phyloP scores from a whole-genome alignment of 2,797 vertebrate genomes.

The Chelon auratus region DNA sequence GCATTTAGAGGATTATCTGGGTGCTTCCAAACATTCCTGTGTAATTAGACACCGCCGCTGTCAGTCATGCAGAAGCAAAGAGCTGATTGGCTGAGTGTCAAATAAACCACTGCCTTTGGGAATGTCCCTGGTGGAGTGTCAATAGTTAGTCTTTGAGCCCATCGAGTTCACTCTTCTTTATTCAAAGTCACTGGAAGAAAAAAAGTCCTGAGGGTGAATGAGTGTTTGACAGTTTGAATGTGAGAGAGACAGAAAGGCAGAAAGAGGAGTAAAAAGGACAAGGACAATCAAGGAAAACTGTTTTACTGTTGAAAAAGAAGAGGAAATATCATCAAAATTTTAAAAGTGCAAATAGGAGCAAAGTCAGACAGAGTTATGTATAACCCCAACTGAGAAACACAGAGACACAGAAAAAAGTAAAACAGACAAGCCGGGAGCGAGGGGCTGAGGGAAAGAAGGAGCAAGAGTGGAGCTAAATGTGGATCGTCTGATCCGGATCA shows the following conservation, averaged over 20 bases:
- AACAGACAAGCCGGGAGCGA: slow-evolving; percentile 1
- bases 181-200: slow-evolving; percentile 66
- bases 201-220: slow-evolving; percentile 54
- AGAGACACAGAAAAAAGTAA: slow-evolving; percentile 5
- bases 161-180: slow-evolving; percentile 67
- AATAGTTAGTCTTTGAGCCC: slow-evolving; percentile 63
- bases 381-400: slow-evolving; percentile 2
- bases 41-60: slow-evolving; percentile 83
- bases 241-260: slow-evolving; percentile 19
- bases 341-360: background rate
- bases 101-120: slow-evolving; percentile 67
- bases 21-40: slow-evolving; percentile 82
- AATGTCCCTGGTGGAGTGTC: slow-evolving; percentile 73
- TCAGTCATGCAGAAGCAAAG: slow-evolving; percentile 79
- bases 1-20: slow-evolving; percentile 82
- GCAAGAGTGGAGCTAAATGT: slow-evolving; percentile 57
- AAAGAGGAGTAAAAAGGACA: slow-evolving; percentile 29
- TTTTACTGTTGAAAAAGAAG: slow-evolving; percentile 17
- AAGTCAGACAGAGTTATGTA: slow-evolving; percentile 11
- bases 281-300: slow-evolving; percentile 38
- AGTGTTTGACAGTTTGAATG: slow-evolving; percentile 49
- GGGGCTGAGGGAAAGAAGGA: background rate
- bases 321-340: slow-evolving; percentile 23
- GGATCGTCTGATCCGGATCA: slow-evolving; percentile 66
- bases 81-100: slow-evolving; percentile 77